Evolutionary conservation across 2,888 invertebrate genomes (phyloP).

Genomic region (Nephrotoma flavescens): DNA sequence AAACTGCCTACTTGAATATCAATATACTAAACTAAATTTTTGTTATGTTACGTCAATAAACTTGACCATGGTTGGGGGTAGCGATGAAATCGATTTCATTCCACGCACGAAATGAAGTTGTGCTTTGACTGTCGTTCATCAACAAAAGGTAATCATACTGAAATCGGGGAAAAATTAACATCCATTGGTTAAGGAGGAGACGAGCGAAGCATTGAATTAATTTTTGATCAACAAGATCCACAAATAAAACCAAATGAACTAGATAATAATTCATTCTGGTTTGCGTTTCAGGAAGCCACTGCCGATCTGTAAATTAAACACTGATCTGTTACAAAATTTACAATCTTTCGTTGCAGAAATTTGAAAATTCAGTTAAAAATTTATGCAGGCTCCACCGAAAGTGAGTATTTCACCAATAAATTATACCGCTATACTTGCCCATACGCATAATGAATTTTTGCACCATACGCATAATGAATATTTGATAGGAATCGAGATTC

Average conservation of each 20-base stretch:
- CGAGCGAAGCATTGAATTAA: too few species aligned
- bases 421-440: conserved; percentile 45
- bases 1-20: conserved; percentile 34
- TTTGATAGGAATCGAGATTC: conserved; percentile 52
- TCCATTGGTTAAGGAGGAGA: conserved; percentile 48
- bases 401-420: too few species aligned
- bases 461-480: conserved; percentile 66
- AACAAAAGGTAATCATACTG: not conserved
- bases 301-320: conserved; percentile 39
- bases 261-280: conserved; percentile 52
- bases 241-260: conserved; percentile 45
- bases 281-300: conserved; percentile 47
- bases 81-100: conserved; percentile 81
- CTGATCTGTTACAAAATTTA: not conserved
- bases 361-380: conserved; percentile 27
- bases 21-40: conserved; percentile 34
- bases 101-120: conserved; percentile 64
- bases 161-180: conserved; percentile 35
- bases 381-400: too few species aligned
- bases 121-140: conserved; percentile 57
- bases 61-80: conserved; percentile 58
- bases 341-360: conserved; percentile 23
- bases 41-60: conserved; percentile 67
- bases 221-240: conserved; percentile 25
- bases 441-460: conserved; percentile 83